These are phyloP conservation scores for Leuciscus idus DNA, from an alignment of 2,113 vertebrate genomes.

Conservation along the genomic window DNA sequence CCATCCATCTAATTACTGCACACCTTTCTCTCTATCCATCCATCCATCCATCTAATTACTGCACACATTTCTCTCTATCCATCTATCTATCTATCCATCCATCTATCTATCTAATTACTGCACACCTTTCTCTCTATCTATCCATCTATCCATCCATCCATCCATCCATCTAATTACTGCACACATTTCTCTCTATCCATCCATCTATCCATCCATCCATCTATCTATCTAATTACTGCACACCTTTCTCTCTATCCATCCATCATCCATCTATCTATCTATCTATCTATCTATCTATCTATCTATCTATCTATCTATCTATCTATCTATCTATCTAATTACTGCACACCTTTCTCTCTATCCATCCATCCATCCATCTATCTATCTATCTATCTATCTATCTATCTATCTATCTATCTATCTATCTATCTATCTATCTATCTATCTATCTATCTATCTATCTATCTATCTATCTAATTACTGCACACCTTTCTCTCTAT, in stretches of 20 bases:
- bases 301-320: not conserved
- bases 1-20: no score
- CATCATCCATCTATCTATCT: not conserved
- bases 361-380: not conserved
- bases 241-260: not conserved
- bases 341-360: no score
- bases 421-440: no score
- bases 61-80: no score
- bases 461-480: not conserved
- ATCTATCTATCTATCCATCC: not conserved
- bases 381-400: not conserved
- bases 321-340: not conserved
- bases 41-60: no score
- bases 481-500: not conserved
- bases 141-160: no score
- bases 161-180: no score
- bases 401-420: not conserved
- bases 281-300: not conserved
- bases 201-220: no score
- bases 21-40: no score
- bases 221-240: no score
- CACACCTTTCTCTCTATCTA: no score
- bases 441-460: not conserved
- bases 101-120: not conserved
- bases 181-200: no score